A percentile compares a stretch with the other conserved stretches of the same genome.
Evolutionary conservation across 2,888 invertebrate genomes (phyloP).

Genomic region (Spodoptera exigua): DNA sequence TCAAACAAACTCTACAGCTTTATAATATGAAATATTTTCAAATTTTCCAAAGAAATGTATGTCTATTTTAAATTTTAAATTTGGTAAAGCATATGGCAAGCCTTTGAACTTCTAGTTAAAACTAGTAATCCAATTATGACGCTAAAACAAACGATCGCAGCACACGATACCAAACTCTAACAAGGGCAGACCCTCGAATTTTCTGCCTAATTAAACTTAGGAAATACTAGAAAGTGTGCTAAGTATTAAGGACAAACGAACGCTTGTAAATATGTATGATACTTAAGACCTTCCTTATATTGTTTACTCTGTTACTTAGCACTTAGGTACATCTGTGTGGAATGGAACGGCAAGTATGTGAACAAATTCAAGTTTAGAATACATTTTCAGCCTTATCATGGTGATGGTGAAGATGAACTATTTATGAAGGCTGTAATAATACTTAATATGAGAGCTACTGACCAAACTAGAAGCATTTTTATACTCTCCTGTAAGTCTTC

Average conservation of each 20-base stretch:
- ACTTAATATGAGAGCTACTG: no score
- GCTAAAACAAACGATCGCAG: no score
- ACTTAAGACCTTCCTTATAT: conserved; percentile 12
- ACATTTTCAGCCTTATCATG: conserved; percentile 1
- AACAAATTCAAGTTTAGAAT: conserved; percentile 5
- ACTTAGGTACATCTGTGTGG: conserved; percentile 6
- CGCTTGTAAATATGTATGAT: conserved; percentile 15
- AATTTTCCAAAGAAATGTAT: no score
- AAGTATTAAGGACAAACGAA: conserved; percentile 34
- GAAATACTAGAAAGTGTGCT: conserved; percentile 49
- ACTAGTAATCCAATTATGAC: no score
- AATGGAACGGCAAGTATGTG: neutral
- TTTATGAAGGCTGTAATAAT: no score
- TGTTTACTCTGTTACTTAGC: conserved; percentile 21
- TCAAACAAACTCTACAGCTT: no score
- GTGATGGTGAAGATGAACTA: neutral
- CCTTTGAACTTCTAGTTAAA: no score
- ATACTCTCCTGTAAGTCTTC: no score
- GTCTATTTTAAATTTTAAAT: no score
- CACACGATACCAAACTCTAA: conserved; percentile 11
- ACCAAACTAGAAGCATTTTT: no score
- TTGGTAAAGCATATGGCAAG: no score
- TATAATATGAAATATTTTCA: no score
- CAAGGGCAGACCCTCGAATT: conserved; percentile 27
- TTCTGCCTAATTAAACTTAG: conserved; percentile 29